These are phyloP conservation scores for Myripristis jacobus DNA, from an alignment of 2,797 vertebrate species.

Conservation along the genomic window DNA sequence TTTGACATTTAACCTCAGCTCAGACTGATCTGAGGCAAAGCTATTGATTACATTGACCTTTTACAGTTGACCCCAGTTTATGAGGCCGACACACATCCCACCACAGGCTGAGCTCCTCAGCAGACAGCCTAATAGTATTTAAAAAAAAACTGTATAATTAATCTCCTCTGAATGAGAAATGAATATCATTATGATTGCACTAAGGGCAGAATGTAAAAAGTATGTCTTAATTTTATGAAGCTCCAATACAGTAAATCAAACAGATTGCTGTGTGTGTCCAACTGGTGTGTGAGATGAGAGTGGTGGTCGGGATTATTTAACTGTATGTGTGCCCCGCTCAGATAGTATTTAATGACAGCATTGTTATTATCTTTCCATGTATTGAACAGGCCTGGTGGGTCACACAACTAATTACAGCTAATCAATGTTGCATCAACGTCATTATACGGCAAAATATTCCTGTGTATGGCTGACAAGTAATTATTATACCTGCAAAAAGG, in stretches of 20 bases:
- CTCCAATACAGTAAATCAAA: conserved; percentile 10
- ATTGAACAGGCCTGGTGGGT: conserved; percentile 75
- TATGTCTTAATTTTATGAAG: not conserved
- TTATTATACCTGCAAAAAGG: conserved; percentile 11
- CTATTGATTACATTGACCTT: conserved; percentile 18
- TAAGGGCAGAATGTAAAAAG: not conserved
- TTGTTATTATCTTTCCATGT: conserved; percentile 72
- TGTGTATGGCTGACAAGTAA: conserved; percentile 36
- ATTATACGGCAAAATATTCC: conserved; percentile 67
- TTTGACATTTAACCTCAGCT: conserved; percentile 46
- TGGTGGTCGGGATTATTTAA: conserved; percentile 41
- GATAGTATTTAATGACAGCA: conserved; percentile 60
- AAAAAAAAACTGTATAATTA: not conserved
- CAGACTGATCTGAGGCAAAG: conserved; percentile 27
- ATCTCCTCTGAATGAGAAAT: conserved; percentile 7
- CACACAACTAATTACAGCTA: conserved; percentile 74
- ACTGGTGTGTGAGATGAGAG: conserved; percentile 51
- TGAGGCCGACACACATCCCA: not conserved
- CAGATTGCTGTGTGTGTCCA: conserved; percentile 26
- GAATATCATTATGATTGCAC: not conserved
- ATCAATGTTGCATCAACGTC: conserved; percentile 69
- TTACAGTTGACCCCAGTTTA: conserved; percentile 9
- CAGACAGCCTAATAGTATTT: no score
- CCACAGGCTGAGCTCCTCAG: not conserved
- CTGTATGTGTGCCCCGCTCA: conserved; percentile 43